Conservation (phyloP, 2,888 invertebrate species). For the Rotaria macrura region DNA sequence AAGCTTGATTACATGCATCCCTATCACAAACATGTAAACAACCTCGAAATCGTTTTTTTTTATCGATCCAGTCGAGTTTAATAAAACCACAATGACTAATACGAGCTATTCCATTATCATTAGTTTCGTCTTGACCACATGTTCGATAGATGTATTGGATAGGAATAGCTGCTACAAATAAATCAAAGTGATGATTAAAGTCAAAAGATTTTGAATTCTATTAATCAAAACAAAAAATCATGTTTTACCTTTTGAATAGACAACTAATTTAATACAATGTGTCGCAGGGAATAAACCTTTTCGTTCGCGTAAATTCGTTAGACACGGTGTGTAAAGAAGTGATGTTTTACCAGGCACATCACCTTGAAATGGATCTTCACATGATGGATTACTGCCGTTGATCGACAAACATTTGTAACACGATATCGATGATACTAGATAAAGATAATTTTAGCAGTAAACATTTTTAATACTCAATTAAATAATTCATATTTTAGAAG, state of each 20-base stretch:
- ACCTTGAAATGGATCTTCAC: constrained; percentile 1
- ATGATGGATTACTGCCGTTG: neutral
- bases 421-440: neutral
- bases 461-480: no score
- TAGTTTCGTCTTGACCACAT: neutral
- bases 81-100: neutral
- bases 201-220: neutral
- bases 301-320: neutral
- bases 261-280: constrained; percentile 8
- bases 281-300: neutral
- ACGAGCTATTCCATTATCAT: neutral
- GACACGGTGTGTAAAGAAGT: neutral
- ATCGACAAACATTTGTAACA: constrained; percentile 6
- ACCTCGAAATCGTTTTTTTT: neutral
- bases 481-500: no score
- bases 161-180: neutral
- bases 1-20: neutral
- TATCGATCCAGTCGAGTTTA: neutral
- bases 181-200: neutral
- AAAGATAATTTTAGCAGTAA: no score
- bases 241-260: neutral
- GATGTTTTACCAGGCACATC: neutral
- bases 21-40: constrained; percentile 3
- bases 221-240: no score
- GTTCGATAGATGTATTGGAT: constrained; percentile 9